Base-by-base conservation (phyloP, 1,140 invertebrate species). In the Trachymyrmex septentrionalis region DNA sequence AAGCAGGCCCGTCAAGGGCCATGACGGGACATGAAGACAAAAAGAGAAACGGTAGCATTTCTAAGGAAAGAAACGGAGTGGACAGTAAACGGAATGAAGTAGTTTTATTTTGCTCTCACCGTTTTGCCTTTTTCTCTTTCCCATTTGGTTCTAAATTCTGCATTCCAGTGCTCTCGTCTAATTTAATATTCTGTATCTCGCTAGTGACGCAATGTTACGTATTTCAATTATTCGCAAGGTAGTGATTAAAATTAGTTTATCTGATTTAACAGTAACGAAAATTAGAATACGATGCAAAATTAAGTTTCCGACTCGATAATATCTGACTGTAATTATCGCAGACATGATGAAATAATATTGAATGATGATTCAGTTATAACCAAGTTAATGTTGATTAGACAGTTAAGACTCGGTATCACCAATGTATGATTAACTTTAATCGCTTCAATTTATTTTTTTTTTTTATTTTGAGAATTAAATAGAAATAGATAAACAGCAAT, bases 1-100 rank as follows among this genome's bases (percentile, higher is more conserved):
- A 84, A 82, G 84, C 78, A 78, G 64, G 34, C 82, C 59, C n/a
- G 85, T 84, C 53, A 77, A 84, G 78, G 72, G 85, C 1, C 48
- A 63, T 59, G 87, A 69, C 76, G 87, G 75, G 81, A 81, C 76
- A 27, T 59, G 34, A 38, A 53, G 71, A 81, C 61, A 86, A 89
- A 82, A 86, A 82, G 66, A 27, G 87, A 88, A 86, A 38, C 59
- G 30, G 24, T 50, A 57, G 61, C 73, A 44, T 73, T 67, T 59
- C 27, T 24, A 30, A 16, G 61, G 75, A 71, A 75, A 64, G 73
- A 44, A 75, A 87, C 63, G 71, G 84, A 80, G 61, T 50, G 69
- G 78, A 86, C 57, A 21, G 67, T 80, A 87, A 90, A 86, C 80
- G 85, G 61, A 89, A 75, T 80, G 87, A 30, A 44, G 73, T 90